Conservation (phyloP, 2,113 vertebrate genomes). For the Uria aalge region DNA sequence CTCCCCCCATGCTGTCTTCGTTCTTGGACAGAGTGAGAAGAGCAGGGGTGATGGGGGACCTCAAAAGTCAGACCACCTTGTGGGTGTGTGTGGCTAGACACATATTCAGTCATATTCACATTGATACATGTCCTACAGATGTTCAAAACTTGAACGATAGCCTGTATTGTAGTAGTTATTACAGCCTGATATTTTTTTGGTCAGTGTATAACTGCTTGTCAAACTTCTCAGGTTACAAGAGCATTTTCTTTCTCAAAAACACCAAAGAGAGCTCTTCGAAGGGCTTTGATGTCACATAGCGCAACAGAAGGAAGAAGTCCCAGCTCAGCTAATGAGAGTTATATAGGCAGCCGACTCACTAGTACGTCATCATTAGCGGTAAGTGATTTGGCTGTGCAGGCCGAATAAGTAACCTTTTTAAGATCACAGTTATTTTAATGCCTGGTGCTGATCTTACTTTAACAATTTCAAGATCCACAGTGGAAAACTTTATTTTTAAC, state of each 20-base stretch:
- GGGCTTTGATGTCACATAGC: constrained; percentile 85
- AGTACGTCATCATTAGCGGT: constrained; percentile 88
- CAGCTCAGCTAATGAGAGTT: constrained; percentile 69
- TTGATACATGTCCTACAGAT: accelerated
- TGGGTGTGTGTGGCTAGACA: neutral
- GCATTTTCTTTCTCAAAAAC: constrained; percentile 98
- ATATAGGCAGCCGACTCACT: constrained; percentile 68
- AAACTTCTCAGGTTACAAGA: constrained; percentile 84
- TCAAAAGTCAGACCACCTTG: neutral
- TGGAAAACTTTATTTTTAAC: neutral
- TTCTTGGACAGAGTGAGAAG: neutral
- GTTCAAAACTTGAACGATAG: neutral
- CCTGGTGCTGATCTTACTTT: neutral
- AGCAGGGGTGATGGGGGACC: neutral
- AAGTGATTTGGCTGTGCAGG: constrained; percentile 52
- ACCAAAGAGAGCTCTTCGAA: constrained; percentile 89
- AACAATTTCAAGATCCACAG: neutral
- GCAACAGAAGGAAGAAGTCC: constrained; percentile 84
- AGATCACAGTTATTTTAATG: neutral
- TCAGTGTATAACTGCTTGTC: neutral
- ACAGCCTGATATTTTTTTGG: neutral
- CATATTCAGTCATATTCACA: neutral
- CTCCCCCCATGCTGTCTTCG: accelerated
- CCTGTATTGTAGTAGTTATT: neutral
- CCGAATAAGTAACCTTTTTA: neutral